phyloP scores from a whole-genome alignment of 1,140 invertebrate genomes.

The Pachypeltis micranthus region DNA sequence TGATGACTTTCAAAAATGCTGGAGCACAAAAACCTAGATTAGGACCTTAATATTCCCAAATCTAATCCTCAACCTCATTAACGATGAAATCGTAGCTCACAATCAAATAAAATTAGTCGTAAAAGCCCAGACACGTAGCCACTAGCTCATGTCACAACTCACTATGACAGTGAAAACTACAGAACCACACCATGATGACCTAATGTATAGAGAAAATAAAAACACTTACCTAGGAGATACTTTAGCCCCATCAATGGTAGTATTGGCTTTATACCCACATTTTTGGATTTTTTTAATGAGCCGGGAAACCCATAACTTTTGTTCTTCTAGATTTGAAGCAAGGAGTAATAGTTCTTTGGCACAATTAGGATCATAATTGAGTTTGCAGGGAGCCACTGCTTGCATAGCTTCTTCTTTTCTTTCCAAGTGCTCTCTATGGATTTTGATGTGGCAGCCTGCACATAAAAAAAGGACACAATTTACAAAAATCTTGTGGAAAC shows the following conservation, averaged over 20 bases:
- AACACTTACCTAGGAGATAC: constrained; percentile 53
- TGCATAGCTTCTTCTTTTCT: constrained; percentile 56
- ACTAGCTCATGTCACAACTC: not conserved
- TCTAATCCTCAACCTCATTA: no score
- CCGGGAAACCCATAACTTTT: constrained; percentile 83
- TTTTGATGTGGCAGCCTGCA: constrained; percentile 88
- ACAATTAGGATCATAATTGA: constrained; percentile 84
- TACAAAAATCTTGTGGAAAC: no score
- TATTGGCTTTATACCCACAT: constrained; percentile 81
- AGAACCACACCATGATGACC: no score
- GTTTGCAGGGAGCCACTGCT: constrained; percentile 74
- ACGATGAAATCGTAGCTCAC: no score
- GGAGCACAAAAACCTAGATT: no score
- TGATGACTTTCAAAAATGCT: no score
- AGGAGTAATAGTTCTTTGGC: constrained; percentile 85
- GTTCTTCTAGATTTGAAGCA: constrained; percentile 70
- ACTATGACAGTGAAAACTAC: not conserved
- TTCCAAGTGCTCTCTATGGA: constrained; percentile 87
- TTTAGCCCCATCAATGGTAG: constrained; percentile 48
- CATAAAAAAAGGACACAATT: no score
- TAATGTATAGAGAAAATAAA: no score
- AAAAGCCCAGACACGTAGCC: no score
- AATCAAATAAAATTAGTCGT: constrained; percentile 7
- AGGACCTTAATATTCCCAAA: no score
- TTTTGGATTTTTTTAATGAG: constrained; percentile 87